Conservation (phyloP, 2,888 invertebrate genomes). For the Glaucopsyche alexis region DNA sequence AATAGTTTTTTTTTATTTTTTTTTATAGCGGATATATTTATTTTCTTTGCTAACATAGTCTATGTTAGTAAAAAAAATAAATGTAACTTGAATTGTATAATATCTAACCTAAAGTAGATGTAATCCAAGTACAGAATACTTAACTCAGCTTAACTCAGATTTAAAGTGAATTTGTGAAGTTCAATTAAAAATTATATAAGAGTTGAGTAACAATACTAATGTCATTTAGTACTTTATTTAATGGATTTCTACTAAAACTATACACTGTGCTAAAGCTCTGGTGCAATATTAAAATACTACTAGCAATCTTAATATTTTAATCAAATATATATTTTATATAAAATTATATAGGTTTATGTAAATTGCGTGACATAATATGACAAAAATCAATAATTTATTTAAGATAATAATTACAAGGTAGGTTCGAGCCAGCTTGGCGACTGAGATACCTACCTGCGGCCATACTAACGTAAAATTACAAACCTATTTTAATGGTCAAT, state of each 20-base stretch:
- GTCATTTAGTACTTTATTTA: not conserved
- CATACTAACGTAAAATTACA: not conserved
- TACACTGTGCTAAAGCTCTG: no score
- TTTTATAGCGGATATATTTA: no score
- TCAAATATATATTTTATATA: not conserved
- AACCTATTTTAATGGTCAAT: not conserved
- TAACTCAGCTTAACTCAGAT: no score
- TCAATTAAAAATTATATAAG: no score
- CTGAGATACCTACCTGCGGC: slow-evolving; percentile 32
- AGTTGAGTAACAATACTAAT: not conserved
- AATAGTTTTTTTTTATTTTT: no score
- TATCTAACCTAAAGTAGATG: no score
- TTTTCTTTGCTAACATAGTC: no score
- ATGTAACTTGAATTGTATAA: no score
- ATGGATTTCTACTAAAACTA: not conserved
- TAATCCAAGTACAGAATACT: no score
- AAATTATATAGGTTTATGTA: slow-evolving; percentile 1
- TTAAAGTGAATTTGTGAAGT: no score
- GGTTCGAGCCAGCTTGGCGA: slow-evolving; percentile 33
- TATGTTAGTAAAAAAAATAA: no score
- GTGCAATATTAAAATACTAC: not conserved
- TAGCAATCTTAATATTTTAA: not conserved
- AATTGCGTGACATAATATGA: slow-evolving; percentile 24
- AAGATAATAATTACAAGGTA: slow-evolving; percentile 17
- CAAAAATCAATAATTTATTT: slow-evolving; percentile 23